Evolutionary conservation across 1,140 invertebrate genomes (phyloP), one percentile per base, ranked within the genome.

Genomic region (Chironomus tepperi): DNA sequence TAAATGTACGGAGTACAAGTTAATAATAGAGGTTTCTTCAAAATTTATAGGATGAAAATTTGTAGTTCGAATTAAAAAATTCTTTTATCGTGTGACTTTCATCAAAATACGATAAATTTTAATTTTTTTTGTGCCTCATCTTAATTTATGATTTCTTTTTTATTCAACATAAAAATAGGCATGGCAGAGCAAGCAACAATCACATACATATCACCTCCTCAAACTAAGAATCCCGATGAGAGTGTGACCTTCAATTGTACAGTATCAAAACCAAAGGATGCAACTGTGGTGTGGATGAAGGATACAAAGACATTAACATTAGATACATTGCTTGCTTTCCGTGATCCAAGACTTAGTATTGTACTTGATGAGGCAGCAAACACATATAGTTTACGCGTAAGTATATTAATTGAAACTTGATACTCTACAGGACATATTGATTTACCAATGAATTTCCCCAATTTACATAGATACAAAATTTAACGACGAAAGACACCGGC

Each of bases 41-140:
- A 34, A 34, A 34, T 34, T 34, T 34, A 34, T 34, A 34, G 47
- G 47, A n/a, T 57, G 12, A 57, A 15, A 57, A 57, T 57, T 57
- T 57, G 47, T 57, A 57, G 24, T 57, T 57, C 47, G 10, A 57
- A 57, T 57, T 57, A 57, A 57, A 57, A 57, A 57, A 57, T n/a
- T 12, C n/a, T 15, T 57, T 57, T 57, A 57, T 57, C 47, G 47
- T 57, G 47, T 57, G 19, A 70, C 65, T 19, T 70, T 70, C 18
- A 70, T 70, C 19, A 19, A 18, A 70, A 6, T 18, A 70, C 18
- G 65, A 19, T 70, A 19, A 70, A 70, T 18, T 16, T 67, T 67
- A 67, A 70, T 19, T 70, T 21, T 18, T 18, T 19, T 19, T 18
- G 47, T n/a, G 9, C 2, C 9, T 70, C 65, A 18, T 18, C 18